Percentiles rank a stretch among this genome's conserved stretches.
These are phyloP conservation scores for Xestia ashworthii DNA, from an alignment of 2,888 invertebrate genomes.

Conservation along the genomic window DNA sequence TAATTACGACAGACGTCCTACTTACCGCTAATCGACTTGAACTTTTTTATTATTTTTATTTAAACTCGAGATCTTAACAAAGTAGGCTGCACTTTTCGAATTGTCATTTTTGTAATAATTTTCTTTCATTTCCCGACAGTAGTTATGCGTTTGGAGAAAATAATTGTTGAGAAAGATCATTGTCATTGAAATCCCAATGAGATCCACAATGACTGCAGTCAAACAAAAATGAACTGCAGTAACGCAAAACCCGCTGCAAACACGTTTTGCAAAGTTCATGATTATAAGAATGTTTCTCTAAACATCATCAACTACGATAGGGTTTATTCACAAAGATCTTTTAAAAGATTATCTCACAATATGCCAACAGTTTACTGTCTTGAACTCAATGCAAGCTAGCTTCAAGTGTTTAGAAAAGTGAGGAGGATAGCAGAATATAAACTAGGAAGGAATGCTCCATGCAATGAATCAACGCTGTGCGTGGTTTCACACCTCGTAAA, in stretches of 20 bases:
- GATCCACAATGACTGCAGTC: not conserved
- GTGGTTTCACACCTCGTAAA: slow-evolving; percentile 45
- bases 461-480: slow-evolving; percentile 5
- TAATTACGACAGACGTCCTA: slow-evolving; percentile 59
- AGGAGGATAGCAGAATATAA: not conserved
- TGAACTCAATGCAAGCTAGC: not conserved
- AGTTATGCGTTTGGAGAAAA: not conserved
- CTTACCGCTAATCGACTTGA: slow-evolving; percentile 50
- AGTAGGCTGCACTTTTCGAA: slow-evolving; percentile 30
- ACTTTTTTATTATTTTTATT: slow-evolving; percentile 54
- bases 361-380: not conserved
- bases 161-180: not conserved
- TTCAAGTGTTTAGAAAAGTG: not conserved
- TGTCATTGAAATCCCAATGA: not conserved
- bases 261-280: not conserved
- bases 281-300: not conserved
- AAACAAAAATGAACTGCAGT: slow-evolving; percentile 13
- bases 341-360: not conserved
- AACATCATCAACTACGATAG: not conserved
- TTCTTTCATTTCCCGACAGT: not conserved
- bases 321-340: not conserved
- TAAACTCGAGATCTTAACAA: slow-evolving; percentile 31
- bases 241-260: not conserved
- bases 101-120: slow-evolving; percentile 7
- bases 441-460: slow-evolving; percentile 14